These are phyloP conservation scores for Scopus umbretta DNA, from an alignment of 2,113 vertebrate genomes.

Conservation along the genomic window DNA sequence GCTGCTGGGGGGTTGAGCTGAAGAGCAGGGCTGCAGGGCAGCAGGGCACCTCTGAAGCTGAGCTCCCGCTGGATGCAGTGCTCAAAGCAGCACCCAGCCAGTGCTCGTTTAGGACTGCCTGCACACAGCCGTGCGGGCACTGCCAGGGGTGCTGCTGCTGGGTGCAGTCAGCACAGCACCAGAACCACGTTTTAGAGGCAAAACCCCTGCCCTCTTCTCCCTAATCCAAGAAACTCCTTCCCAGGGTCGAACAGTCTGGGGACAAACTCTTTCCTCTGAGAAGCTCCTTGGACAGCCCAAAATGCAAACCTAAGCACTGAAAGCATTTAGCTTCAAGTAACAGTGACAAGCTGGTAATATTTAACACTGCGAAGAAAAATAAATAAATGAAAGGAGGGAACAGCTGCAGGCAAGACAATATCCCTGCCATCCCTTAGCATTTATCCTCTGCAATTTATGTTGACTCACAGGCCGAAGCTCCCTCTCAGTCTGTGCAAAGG, in stretches of 20 bases:
- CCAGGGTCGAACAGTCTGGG: not conserved
- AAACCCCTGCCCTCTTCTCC: not conserved
- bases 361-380: conserved; percentile 12
- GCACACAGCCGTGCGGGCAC: not conserved
- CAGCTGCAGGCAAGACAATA: conserved; percentile 18
- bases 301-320: not conserved
- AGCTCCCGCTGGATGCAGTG: rapidly evolving
- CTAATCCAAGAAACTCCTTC: not conserved
- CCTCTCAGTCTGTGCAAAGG: conserved; percentile 6
- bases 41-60: not conserved
- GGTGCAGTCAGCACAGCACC: not conserved
- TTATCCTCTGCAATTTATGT: conserved; percentile 17
- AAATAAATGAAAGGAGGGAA: conserved; percentile 29
- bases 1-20: not conserved
- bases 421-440: conserved; percentile 21
- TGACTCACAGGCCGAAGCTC: not conserved
- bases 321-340: not conserved
- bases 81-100: not conserved
- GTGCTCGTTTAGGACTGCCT: rapidly evolving
- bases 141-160: not conserved
- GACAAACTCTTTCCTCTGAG: not conserved
- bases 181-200: not conserved
- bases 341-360: conserved; percentile 10
- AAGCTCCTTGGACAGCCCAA: not conserved
- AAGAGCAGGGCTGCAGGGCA: not conserved